A percentile compares a stretch with the other conserved stretches of the same genome.
phyloP scores from a whole-genome alignment of 2,113 vertebrate species.

The Zosterops borbonicus region DNA sequence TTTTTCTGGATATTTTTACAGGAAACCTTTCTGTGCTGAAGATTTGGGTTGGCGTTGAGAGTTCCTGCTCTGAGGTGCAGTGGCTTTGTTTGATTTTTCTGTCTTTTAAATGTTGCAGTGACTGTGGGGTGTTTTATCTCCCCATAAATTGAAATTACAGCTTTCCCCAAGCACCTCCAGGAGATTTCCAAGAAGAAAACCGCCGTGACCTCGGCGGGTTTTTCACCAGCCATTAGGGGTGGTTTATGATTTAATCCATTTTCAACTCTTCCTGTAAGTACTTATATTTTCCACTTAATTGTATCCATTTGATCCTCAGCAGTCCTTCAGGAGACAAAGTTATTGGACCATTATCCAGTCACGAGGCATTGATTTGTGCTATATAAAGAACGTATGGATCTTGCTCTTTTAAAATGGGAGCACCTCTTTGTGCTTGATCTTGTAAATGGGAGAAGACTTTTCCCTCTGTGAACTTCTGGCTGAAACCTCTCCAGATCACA shows the following conservation, averaged over 20 bases:
- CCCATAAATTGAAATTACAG: constrained; percentile 12
- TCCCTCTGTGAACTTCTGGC: not conserved
- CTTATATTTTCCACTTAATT: constrained; percentile 48
- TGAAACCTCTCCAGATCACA: not conserved
- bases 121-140: not conserved
- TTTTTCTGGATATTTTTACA: not conserved
- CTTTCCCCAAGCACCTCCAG: not conserved
- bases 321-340: constrained; percentile 41
- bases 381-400: constrained; percentile 41
- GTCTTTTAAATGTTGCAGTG: not conserved
- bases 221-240: not conserved
- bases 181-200: constrained; percentile 20
- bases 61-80: not conserved
- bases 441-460: not conserved
- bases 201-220: not conserved
- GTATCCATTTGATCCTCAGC: constrained; percentile 24
- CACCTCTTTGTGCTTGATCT: constrained; percentile 16
- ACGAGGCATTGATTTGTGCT: constrained; percentile 44
- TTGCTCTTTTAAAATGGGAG: not conserved
- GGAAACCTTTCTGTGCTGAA: not conserved
- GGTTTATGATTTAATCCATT: constrained; percentile 49
- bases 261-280: constrained; percentile 52
- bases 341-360: constrained; percentile 36
- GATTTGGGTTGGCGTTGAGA: not conserved
- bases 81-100: not conserved